Conservation (phyloP, 2,888 invertebrate species). For the Caenorhabditis uteleia region DNA sequence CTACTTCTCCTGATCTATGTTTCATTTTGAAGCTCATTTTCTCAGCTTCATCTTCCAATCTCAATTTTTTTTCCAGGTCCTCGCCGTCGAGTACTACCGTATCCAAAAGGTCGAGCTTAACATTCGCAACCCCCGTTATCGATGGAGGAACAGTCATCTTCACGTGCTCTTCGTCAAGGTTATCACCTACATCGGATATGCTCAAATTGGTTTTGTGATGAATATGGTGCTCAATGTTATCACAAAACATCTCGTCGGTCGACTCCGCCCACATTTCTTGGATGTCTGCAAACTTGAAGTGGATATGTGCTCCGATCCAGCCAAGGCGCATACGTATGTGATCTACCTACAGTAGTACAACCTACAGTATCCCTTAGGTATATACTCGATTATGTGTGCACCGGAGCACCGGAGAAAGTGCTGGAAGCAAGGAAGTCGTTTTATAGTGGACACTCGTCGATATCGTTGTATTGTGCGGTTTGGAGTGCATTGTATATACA, state of each 20-base stretch:
- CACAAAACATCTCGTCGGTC: conserved; percentile 88
- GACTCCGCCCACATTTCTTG: conserved; percentile 90
- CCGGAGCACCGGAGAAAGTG: conserved; percentile 39
- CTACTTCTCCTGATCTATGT: no score
- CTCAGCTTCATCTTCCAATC: background rate
- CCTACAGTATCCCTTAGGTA: conserved; percentile 13
- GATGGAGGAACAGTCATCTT: conserved; percentile 47
- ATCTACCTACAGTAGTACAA: background rate
- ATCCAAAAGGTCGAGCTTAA: conserved; percentile 36
- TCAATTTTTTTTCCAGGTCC: conserved; percentile 12
- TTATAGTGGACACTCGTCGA: conserved; percentile 56
- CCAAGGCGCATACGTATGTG: background rate
- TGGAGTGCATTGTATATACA: conserved; percentile 54
- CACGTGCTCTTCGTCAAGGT: conserved; percentile 45
- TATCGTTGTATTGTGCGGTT: conserved; percentile 50
- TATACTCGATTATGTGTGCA: conserved; percentile 45
- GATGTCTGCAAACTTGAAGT: conserved; percentile 80
- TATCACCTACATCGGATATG: conserved; percentile 50
- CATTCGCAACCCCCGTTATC: conserved; percentile 37
- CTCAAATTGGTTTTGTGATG: conserved; percentile 54
- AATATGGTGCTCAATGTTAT: conserved; percentile 73
- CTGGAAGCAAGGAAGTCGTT: conserved; percentile 55
- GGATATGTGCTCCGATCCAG: conserved; percentile 29
- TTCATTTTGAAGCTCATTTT: background rate
- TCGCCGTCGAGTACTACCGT: conserved; percentile 43